phyloP scores from a whole-genome alignment of 2,797 vertebrate genomes.

The Erithacus rubecula region DNA sequence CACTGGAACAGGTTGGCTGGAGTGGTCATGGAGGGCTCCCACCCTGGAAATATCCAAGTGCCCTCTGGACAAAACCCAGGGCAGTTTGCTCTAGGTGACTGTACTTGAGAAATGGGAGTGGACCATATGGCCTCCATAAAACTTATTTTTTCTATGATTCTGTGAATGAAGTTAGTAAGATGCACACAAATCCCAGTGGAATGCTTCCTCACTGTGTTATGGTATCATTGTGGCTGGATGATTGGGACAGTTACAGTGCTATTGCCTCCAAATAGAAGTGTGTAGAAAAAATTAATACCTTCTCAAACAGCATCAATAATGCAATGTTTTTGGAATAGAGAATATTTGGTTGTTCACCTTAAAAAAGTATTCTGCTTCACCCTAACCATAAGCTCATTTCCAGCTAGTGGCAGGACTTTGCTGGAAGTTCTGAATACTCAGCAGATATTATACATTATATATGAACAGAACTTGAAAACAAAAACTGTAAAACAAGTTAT shows the following conservation, averaged over 20 bases:
- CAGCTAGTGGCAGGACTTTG: not conserved
- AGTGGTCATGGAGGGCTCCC: not conserved
- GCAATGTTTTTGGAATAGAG: not conserved
- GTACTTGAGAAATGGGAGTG: not conserved
- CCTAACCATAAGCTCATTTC: not conserved
- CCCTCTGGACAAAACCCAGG: not conserved
- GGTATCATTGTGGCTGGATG: not conserved
- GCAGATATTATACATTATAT: not conserved
- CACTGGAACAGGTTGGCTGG: not conserved
- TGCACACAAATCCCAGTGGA: rapidly evolving
- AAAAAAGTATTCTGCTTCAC: not conserved
- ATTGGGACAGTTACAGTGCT: not conserved
- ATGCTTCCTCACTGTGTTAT: not conserved
- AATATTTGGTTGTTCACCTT: not conserved
- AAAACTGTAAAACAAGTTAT: not conserved
- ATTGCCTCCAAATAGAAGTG: not conserved
- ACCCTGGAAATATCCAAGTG: not conserved
- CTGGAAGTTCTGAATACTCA: not conserved
- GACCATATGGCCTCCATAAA: not conserved
- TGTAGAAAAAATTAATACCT: not conserved
- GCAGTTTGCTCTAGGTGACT: not conserved
- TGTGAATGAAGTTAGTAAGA: not conserved
- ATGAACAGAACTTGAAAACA: not conserved
- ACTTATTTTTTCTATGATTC: not conserved
- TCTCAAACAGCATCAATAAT: not conserved